A percentile compares a stretch with the other conserved stretches of the same genome.
phyloP scores from a whole-genome alignment of 2,888 invertebrate genomes.

The Disparrhopalites patrizii region DNA sequence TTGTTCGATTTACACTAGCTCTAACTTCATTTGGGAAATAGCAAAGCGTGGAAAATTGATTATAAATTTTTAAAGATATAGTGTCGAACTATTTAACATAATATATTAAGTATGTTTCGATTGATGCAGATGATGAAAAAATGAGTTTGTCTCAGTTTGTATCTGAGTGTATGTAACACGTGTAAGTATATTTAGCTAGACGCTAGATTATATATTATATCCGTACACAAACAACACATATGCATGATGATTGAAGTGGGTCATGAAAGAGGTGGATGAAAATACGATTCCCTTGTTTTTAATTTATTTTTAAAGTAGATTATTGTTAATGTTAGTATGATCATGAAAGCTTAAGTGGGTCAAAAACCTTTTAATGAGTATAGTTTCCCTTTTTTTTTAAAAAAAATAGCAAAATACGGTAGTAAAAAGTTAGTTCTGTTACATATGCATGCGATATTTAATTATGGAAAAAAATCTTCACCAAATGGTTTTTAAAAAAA shows the following conservation, averaged over 20 bases:
- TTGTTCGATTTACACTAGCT: conserved; percentile 19
- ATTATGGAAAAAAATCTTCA: neutral
- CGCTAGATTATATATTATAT: neutral
- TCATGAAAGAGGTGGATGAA: neutral
- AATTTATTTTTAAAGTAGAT: conserved; percentile 4
- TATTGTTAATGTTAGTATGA: neutral
- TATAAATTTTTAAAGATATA: neutral
- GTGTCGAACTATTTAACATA: neutral
- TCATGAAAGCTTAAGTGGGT: neutral
- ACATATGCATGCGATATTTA: neutral
- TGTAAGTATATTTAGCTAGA: no score
- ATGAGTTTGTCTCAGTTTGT: neutral
- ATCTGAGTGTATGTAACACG: neutral
- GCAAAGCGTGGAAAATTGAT: no score
- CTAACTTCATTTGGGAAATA: no score
- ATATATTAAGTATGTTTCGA: conserved; percentile 6
- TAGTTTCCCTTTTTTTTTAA: conserved; percentile 2
- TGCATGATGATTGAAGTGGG: neutral
- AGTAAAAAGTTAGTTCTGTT: neutral
- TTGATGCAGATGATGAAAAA: neutral
- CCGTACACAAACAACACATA: neutral
- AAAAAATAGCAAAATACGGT: neutral
- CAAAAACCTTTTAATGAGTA: conserved; percentile 6
- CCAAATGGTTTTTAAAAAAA: neutral
- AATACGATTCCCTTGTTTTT: conserved; percentile 6